Conservation (phyloP, 1,140 invertebrate species). For the Patella vulgata region DNA sequence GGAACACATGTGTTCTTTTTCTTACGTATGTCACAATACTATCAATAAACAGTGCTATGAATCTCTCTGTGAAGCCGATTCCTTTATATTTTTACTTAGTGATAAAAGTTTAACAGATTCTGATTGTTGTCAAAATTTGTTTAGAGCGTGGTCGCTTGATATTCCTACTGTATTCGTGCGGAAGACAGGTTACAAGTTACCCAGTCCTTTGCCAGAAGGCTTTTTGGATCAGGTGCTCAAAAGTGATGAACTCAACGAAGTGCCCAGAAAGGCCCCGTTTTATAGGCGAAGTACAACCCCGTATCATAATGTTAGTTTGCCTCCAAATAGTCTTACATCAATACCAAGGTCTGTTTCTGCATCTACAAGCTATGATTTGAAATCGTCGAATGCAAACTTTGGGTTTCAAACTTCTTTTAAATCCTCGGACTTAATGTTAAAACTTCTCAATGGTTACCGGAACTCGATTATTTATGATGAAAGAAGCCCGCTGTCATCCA, state of each 20-base stretch:
- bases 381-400: too few relatives aligned
- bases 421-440: constrained; percentile 6
- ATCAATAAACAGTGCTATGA: not conserved
- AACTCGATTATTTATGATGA: constrained; percentile 14
- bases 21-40: too few relatives aligned
- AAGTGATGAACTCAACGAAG: too few relatives aligned
- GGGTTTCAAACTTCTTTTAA: not conserved
- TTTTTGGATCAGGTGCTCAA: too few relatives aligned
- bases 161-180: constrained; percentile 25
- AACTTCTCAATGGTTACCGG: constrained; percentile 15
- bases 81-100: constrained; percentile 12
- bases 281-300: too few relatives aligned
- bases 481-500: too few relatives aligned
- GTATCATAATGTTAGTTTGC: too few relatives aligned
- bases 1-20: too few relatives aligned
- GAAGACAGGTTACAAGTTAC: constrained; percentile 9
- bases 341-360: too few relatives aligned
- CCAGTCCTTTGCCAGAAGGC: constrained; percentile 16
- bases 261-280: too few relatives aligned
- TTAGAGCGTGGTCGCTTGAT: constrained; percentile 18
- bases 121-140: constrained; percentile 8
- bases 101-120: constrained; percentile 1
- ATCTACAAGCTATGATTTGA: too few relatives aligned
- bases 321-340: too few relatives aligned
- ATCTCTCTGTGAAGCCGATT: constrained; percentile 2